A percentile compares a stretch with the other conserved stretches of the same genome.
phyloP scores from a whole-genome alignment of 2,888 invertebrate genomes.

The Amiota minor region DNA sequence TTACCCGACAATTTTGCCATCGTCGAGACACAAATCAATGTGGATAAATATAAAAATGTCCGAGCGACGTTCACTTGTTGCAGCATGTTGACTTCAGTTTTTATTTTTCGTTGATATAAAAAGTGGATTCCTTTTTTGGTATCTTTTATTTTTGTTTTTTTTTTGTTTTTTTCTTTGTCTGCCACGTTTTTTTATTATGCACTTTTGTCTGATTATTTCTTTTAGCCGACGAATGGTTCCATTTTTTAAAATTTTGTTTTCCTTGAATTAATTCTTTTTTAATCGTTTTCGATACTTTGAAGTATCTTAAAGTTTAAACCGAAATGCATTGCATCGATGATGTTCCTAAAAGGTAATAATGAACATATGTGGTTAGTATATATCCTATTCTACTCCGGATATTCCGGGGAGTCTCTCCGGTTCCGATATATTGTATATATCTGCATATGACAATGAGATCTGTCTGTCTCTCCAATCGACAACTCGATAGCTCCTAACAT shows the following conservation, averaged over 20 bases:
- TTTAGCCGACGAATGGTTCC: background rate
- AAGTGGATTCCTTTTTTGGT: background rate
- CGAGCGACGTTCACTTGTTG: slow-evolving; percentile 1
- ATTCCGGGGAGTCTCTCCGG: too few relatives aligned
- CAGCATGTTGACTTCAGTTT: slow-evolving; percentile 14
- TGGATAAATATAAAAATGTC: slow-evolving; percentile 47
- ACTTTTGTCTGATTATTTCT: too few relatives aligned
- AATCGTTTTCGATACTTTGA: slow-evolving; percentile 62
- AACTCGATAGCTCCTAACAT: too few relatives aligned
- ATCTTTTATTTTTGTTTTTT: background rate
- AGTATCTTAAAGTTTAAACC: slow-evolving; percentile 52
- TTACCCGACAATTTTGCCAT: slow-evolving; percentile 46
- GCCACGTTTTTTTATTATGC: slow-evolving; percentile 4
- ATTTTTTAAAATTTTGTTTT: background rate
- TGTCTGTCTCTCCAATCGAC: too few relatives aligned
- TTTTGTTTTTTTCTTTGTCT: background rate
- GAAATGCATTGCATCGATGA: slow-evolving; percentile 53
- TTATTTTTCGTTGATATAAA: background rate
- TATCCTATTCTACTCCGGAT: too few relatives aligned
- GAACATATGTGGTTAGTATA: too few relatives aligned
- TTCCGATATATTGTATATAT: too few relatives aligned
- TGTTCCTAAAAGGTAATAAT: slow-evolving; percentile 27
- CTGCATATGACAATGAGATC: too few relatives aligned
- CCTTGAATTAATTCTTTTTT: slow-evolving; percentile 32
- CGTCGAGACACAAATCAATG: slow-evolving; percentile 52